These are phyloP conservation scores for Osedax fenrisi DNA, from an alignment of 2,888 invertebrate species.

Conservation along the genomic window DNA sequence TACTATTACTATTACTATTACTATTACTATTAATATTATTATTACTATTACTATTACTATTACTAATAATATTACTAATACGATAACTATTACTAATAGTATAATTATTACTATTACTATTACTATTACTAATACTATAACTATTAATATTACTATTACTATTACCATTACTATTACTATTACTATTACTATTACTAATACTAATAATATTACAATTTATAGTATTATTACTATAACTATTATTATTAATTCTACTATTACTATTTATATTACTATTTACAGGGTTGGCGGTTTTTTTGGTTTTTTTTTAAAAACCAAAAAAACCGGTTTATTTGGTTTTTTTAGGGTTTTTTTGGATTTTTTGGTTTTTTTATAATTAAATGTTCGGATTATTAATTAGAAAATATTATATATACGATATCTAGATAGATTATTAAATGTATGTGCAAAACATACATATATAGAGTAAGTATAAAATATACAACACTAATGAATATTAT, in stretches of 20 bases:
- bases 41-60: background rate
- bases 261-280: background rate
- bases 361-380: no score
- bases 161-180: background rate
- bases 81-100: background rate
- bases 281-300: no score
- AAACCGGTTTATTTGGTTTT: no score
- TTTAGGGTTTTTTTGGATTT: no score
- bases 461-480: no score
- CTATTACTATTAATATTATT: background rate
- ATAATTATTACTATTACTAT: background rate
- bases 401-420: no score
- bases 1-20: background rate
- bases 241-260: background rate
- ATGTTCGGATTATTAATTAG: no score
- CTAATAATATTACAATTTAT: background rate
- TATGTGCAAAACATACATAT: no score
- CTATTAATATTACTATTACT: background rate
- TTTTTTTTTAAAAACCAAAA: no score
- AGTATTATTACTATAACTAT: background rate
- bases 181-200: background rate
- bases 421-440: no score
- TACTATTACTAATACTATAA: background rate
- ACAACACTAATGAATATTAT: no score
- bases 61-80: background rate